Conservation (phyloP, 1,140 invertebrate species). For the Oedothorax gibbosus region DNA sequence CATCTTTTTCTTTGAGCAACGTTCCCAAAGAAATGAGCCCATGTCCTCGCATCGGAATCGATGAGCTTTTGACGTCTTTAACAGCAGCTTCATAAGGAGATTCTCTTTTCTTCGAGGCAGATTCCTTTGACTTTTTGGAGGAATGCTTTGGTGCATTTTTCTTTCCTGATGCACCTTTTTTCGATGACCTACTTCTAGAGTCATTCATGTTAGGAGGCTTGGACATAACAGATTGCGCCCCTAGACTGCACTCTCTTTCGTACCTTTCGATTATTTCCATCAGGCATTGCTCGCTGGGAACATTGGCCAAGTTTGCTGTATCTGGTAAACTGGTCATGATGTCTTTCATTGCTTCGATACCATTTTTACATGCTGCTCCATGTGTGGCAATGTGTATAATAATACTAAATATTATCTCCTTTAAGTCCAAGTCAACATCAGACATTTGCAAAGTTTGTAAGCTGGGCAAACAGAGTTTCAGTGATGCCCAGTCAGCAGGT, state of each 20-base stretch:
- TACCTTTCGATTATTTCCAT: background rate
- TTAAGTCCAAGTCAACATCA: conserved; percentile 33
- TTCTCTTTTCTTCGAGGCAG: conserved; percentile 27
- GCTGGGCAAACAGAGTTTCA: conserved; percentile 40
- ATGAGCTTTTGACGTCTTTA: conserved; percentile 77
- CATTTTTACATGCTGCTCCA: conserved; percentile 30
- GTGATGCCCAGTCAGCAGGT: conserved; percentile 4
- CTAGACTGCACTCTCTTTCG: background rate
- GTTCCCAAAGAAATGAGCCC: conserved; percentile 80
- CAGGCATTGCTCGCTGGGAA: background rate
- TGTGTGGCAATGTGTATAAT: conserved; percentile 36
- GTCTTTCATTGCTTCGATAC: background rate
- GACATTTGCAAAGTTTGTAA: conserved; percentile 24
- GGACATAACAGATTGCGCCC: background rate
- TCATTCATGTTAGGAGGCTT: background rate
- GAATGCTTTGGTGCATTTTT: conserved; percentile 1
- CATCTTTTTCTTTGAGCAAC: conserved; percentile 77
- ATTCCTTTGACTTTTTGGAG: background rate
- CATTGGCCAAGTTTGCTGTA: background rate
- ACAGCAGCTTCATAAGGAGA: conserved; percentile 70
- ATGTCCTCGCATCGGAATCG: conserved; percentile 84
- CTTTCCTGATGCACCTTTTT: background rate
- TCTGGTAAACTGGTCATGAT: background rate
- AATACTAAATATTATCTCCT: conserved; percentile 38
- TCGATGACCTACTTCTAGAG: background rate